Evolutionary conservation across 2,797 vertebrate genomes (phyloP), one percentile per base, ranked within the genome.

Genomic region (Gymnothorax javanicus): DNA sequence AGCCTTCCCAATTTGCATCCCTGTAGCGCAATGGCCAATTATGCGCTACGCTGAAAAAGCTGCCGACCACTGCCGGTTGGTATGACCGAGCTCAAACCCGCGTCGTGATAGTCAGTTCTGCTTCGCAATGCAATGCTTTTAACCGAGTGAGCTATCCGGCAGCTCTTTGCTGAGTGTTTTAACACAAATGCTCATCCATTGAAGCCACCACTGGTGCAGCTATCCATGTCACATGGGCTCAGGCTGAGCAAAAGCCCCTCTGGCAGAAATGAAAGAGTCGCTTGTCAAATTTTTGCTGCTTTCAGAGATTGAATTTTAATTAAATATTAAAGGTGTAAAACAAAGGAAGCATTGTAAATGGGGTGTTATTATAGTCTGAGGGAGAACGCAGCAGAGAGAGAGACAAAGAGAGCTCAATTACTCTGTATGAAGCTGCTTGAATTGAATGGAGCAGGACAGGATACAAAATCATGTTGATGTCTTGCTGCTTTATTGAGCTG

Each of bases 401-500:
- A 43, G 33, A 43, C 1, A 43, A 2, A 75, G 25, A 75, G 9
- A 11, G 25, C 7, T 75, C 13, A 75, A 75, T 75, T 75, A 27
- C 15, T 75, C 71, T 11, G 25, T 75, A 43, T 43, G 33, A 43
- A 43, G 33, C 33, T 43, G 33, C 33, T 43, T 33, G 71, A 75
- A 43, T 75, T 20, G 71, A 43, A 75, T 4, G 13, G 71, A 33
- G 11, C 33, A 11, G 7, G 25, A 75, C 6, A 33, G 25, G 43
- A 25, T n/a, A 7, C 25, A 25, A 69, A 25, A 5, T n/a, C 23
- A 69, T n/a, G 86, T 88, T 92, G 92, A 89, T 67, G 54, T 92
- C 93, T 92, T 94, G 94, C 93, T 91, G 89, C 92, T 94, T 93
- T 91, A 93, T 89, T 71, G 90, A 92, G 92, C 90, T 90, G 85